Conservation (phyloP, 2,888 invertebrate species). For the Fragum sueziense region DNA sequence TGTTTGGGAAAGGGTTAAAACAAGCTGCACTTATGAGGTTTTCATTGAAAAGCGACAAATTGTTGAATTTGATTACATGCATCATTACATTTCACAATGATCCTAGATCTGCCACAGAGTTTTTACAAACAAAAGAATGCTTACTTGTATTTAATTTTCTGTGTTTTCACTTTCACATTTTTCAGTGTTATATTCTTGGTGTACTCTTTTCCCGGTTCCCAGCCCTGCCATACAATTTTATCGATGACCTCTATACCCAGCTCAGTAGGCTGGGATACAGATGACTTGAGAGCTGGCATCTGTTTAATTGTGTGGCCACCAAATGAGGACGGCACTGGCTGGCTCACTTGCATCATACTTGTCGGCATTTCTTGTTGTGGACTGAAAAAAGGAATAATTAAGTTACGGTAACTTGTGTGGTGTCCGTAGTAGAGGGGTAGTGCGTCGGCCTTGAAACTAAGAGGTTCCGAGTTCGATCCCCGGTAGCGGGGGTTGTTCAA, state of each 20-base stretch:
- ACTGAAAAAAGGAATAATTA: slow-evolving; percentile 9
- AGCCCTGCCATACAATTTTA: slow-evolving; percentile 78
- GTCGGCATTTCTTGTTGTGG: slow-evolving; percentile 46
- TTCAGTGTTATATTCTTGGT: slow-evolving; percentile 80
- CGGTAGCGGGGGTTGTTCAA: no score
- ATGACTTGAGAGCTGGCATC: slow-evolving; percentile 46
- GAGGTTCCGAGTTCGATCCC: no score
- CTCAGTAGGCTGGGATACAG: slow-evolving; percentile 54
- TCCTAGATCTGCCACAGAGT: no score
- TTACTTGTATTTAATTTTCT: slow-evolving; percentile 81
- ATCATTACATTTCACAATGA: no score
- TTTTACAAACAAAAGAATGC: no score
- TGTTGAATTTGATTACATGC: no score
- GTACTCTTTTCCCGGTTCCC: slow-evolving; percentile 81
- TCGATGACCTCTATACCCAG: slow-evolving; percentile 79
- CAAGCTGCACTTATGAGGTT: no score
- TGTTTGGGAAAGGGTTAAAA: no score
- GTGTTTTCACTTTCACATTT: slow-evolving; percentile 80
- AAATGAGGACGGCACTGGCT: slow-evolving; percentile 56
- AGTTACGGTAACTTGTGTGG: no score
- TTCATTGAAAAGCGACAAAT: no score
- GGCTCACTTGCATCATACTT: slow-evolving; percentile 65
- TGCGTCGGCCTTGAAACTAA: no score
- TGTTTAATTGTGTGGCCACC: slow-evolving; percentile 50
- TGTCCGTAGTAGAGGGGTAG: no score